Base-by-base conservation (phyloP, 2,113 vertebrate species). In the Lepisosteus osseus region DNA sequence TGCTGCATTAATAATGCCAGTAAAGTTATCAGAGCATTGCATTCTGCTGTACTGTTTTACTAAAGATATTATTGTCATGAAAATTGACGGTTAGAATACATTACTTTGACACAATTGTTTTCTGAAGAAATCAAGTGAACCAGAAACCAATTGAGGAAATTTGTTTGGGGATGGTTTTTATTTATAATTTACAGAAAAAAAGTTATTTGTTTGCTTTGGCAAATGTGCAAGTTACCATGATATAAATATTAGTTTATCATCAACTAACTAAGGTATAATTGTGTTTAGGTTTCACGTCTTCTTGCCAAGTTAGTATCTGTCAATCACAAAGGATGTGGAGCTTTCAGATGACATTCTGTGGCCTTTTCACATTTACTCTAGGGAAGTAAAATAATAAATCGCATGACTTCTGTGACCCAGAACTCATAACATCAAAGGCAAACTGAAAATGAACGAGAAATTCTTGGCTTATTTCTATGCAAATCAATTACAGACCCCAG, bases 351-450 rank as follows among this genome's bases (percentile, higher is more conserved):
- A 88, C 85, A 88, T 85, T 84, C 76, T 73, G 65, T 87, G 85
- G 77, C 84, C 86, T 92, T 92, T 90, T 89, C 82, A 82, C 79
- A 82, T 85, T 84, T 86, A 82, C 83, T 84, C 75, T 72, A 77
- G 81, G 85, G 84, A 88, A 86, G 67, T 61, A 82, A 80, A 75
- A 83, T 76, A 91, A 93, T 86, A 54, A 90, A 81, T 86, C 82
- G 70, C 78, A 79, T 70, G 76, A 79, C 74, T 86, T 0, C 2
- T 74, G 41, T 84, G 85, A 90, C 83, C 81, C 74, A 72, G 62
- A 72, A 73, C 67, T 74, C 44, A 54, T 75, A 79, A 77, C 69
- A 79, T 70, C 51, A 74, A 74, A 62, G 66, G 59, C 72, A 69
- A 74, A 71, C 66, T 67, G 42, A 57, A 47, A 4, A 40, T 17